Conservation (phyloP, 2,888 invertebrate genomes). For the Drosophila acutilabella region DNA sequence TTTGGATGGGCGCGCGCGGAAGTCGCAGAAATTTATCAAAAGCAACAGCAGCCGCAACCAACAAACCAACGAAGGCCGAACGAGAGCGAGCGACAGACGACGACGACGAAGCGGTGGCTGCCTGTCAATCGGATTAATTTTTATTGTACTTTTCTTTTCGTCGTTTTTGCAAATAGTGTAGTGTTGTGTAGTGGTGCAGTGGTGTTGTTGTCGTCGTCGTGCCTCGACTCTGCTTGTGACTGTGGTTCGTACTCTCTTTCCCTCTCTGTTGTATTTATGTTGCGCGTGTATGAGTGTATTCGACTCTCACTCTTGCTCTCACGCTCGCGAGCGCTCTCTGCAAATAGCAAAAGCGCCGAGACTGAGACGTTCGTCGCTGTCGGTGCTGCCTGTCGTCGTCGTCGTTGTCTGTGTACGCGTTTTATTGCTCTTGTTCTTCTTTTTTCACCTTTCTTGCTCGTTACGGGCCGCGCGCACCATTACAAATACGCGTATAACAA, state of each 20-base stretch:
- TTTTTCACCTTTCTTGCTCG: conserved; percentile 74
- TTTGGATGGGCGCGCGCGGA: conserved; percentile 73
- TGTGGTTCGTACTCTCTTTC: conserved; percentile 21
- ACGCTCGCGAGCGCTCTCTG: conserved; percentile 48
- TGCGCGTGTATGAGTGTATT: conserved; percentile 1
- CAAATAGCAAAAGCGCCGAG: conserved; percentile 55
- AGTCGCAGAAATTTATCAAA: conserved; percentile 71
- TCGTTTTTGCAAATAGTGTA: conserved; percentile 59
- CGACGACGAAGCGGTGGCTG: conserved; percentile 55
- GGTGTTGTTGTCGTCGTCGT: conserved; percentile 30
- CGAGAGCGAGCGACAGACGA: conserved; percentile 43
- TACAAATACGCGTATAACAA: conserved; percentile 79
- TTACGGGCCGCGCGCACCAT: conserved; percentile 71
- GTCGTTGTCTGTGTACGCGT: conserved; percentile 62
- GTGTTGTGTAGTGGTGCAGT: conserved; percentile 59
- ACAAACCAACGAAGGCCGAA: conserved; percentile 51
- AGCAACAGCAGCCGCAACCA: conserved; percentile 43
- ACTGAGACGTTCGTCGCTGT: conserved; percentile 54
- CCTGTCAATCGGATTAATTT: conserved; percentile 76
- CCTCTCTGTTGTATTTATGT: conserved; percentile 17
- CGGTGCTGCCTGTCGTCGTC: conserved; percentile 43
- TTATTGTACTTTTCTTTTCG: conserved; percentile 69
- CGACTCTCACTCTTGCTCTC: conserved; percentile 43
- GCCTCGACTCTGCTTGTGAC: conserved; percentile 19
- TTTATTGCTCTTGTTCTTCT: conserved; percentile 65